phyloP scores from a whole-genome alignment of 1,140 invertebrate species.

The Drosophila repletoides region DNA sequence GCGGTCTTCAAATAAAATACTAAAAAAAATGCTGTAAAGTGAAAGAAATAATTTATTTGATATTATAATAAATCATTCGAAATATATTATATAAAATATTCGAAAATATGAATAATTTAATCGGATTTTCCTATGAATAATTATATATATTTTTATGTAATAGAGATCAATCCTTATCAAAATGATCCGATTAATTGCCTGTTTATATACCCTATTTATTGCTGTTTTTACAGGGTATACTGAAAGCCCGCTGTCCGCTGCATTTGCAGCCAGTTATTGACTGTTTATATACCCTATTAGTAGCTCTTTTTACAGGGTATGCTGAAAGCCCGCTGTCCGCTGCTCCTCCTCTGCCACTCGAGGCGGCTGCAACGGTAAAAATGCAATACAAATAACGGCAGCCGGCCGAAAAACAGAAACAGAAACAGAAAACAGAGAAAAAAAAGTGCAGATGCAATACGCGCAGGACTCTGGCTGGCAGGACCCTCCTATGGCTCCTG shows the following conservation, averaged over 20 bases:
- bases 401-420: constrained; percentile 38
- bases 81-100: too few species aligned
- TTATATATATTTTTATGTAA: too few species aligned
- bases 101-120: too few species aligned
- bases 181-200: too few species aligned
- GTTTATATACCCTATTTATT: background rate
- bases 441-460: constrained; percentile 61
- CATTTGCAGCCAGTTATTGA: too few species aligned
- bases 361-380: constrained; percentile 64
- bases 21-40: too few species aligned
- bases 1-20: too few species aligned
- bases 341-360: constrained; percentile 12
- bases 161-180: background rate
- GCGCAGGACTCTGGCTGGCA: constrained; percentile 16
- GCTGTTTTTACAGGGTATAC: background rate
- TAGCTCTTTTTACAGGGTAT: background rate
- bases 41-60: too few species aligned
- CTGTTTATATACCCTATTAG: background rate
- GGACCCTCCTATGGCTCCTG: background rate
- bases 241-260: background rate
- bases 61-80: too few species aligned
- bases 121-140: too few species aligned
- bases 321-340: constrained; percentile 5
- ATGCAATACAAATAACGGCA: constrained; percentile 73
- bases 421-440: background rate